Evolutionary conservation across 1,140 invertebrate species (phyloP), one percentile per base, ranked within the genome.

Genomic region (Trichonephila clavata): DNA sequence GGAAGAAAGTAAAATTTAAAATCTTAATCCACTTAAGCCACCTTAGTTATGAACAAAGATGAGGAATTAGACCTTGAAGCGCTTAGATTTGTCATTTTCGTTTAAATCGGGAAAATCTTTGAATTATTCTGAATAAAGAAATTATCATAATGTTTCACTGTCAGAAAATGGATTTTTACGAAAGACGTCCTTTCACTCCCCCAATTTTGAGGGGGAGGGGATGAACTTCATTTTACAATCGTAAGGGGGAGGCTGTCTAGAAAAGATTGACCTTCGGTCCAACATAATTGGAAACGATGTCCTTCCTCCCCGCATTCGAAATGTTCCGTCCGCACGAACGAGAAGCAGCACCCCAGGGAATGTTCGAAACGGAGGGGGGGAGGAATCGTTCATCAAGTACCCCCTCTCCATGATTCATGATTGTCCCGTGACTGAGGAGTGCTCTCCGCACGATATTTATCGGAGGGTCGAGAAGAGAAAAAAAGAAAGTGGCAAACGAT

Each of bases 211-310:
- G 61, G 50, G 50, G 50, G 10, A 50, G 50, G 50, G 50, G 18
- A 16, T 32, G 27, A 16, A 16, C 27, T 39, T 77, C 18, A 39
- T 77, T 68, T 24, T 77, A 39, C 71, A 77, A 77, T 16, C 16
- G 27, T 18, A 6, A 6, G 24, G 71, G 27, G 6, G 71, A 5
- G 27, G 71, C 24, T 32, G 71, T 16, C 71, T 32, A 27, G 18
- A 77, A 77, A 77, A 77, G 32, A 77, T 77, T 77, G 71, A 77
- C 71, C 71, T 77, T 77, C 71, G 71, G 24, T 77, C 71, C 27
- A 50, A 24, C 27, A 77, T 77, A 77, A 77, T 77, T 77, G 71
- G 71, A 77, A 77, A 77, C 71, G 24, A 27, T 77, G 71, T 77
- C 71, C 71, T 68, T 24, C 24, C 65, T 24, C n/a, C 65, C 18